These are phyloP conservation scores for Tympanuchus pallidicinctus DNA, from an alignment of 2,113 vertebrate genomes.

Conservation along the genomic window DNA sequence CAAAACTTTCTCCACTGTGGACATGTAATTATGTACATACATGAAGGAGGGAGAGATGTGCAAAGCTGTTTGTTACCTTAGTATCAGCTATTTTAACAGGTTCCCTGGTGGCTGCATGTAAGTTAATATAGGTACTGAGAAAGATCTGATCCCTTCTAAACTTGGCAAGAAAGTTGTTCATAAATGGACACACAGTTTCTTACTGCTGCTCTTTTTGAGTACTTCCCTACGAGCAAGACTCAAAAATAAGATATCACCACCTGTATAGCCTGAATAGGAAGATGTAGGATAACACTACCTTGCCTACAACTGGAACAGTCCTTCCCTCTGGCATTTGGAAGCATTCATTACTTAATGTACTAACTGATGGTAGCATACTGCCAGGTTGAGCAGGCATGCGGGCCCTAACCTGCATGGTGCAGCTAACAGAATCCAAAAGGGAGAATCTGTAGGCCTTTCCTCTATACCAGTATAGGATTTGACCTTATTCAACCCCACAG, in stretches of 20 bases:
- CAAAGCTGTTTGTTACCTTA: not conserved
- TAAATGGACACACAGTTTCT: not conserved
- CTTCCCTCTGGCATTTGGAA: not conserved
- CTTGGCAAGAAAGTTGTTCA: not conserved
- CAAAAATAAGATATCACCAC: not conserved
- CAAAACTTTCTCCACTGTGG: not conserved
- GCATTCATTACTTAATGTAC: not conserved
- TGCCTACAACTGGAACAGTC: not conserved
- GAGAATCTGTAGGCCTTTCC: not conserved
- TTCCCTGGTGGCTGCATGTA: not conserved
- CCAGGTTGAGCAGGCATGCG: rapidly evolving
- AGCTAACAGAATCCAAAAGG: not conserved
- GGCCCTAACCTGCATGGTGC: not conserved
- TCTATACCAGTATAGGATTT: not conserved
- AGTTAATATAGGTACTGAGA: rapidly evolving
- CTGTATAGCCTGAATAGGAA: not conserved
- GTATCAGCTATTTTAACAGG: not conserved
- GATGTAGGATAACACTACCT: not conserved
- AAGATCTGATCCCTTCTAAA: not conserved
- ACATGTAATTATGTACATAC: not conserved
- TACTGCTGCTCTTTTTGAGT: not conserved
- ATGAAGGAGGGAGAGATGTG: not conserved
- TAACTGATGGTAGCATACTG: not conserved
- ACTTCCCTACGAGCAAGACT: not conserved
- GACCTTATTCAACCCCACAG: not conserved